Base-by-base conservation (phyloP, 2,113 vertebrate genomes). In the Hirundichthys speculiger region DNA sequence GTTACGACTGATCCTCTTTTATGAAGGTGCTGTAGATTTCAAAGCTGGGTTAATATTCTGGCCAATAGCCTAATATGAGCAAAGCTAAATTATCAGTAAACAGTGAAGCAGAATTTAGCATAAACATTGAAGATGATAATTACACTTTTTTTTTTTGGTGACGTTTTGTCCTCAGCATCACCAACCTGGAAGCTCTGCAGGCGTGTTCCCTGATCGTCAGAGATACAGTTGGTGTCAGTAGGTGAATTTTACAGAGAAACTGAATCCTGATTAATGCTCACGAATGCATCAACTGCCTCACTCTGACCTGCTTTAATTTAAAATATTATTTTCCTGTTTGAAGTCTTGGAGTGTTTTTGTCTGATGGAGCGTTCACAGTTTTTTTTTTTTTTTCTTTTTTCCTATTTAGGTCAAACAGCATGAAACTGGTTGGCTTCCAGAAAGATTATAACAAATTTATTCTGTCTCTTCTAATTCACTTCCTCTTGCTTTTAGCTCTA, bases 381-480 rank as follows among this genome's bases (percentile, higher is more conserved):
- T 6, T 34, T 34, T 42, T 19, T 15, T 5, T 16, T 58, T 39
- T 15, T 27, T 60, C 19, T 47, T 21, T 55, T 24, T 69, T 42
- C 24, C 15, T 65, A 69, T 82, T 43, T 76, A 62, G 61, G 61
- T 38, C 54, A 81, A 50, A 71, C 57, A 54, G 61, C 64, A 62
- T 3, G 13, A 25, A 69, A 53, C 38, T 64, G 40, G 48, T 48
- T 47, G 52, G 46, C 59, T 65, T 71, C 41, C 69, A 75, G 47
- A 64, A 20, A 61, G 4, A 53, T 46, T 22, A 61, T 24, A 42
- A 42, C 5, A 22, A 25, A 18, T 43, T 24, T 3, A 18, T 42
- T 30, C 46, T 13, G 7, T 60, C 25, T 77, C 20, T 20, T 22
- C 27, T 38, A 4, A 7, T 30, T 39, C 11, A 15, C 24, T 57